These are phyloP conservation scores for Timema podura DNA, from an alignment of 2,888 invertebrate species.

Conservation along the genomic window DNA sequence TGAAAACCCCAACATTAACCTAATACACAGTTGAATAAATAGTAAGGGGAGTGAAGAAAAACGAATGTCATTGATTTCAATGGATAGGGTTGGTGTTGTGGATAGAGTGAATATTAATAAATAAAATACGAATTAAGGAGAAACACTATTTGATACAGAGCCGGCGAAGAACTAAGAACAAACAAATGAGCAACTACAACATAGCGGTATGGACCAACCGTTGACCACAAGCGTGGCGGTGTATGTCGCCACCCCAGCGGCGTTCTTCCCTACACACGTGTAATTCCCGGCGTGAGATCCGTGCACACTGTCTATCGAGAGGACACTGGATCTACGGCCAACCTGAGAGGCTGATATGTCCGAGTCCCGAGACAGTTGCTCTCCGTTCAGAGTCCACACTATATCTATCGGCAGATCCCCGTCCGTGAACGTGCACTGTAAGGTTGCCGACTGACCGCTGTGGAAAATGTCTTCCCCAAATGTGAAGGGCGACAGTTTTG, in stretches of 20 bases:
- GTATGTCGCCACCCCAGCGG: constrained; percentile 49
- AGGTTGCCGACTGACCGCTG: constrained; percentile 49
- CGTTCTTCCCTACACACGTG: constrained; percentile 54
- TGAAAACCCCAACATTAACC: too few relatives aligned
- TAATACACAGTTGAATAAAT: too few relatives aligned
- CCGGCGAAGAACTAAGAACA: too few relatives aligned
- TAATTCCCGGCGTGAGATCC: constrained; percentile 55
- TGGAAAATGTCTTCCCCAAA: constrained; percentile 59
- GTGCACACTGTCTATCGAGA: constrained; percentile 53
- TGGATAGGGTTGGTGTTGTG: too few relatives aligned
- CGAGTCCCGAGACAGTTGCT: constrained; percentile 43
- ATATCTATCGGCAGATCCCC: constrained; percentile 48
- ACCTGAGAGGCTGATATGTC: constrained; percentile 26
- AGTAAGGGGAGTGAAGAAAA: too few relatives aligned
- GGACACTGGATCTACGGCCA: constrained; percentile 59
- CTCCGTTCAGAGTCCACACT: constrained; percentile 60
- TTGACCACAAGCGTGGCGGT: constrained; percentile 51
- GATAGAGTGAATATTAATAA: too few relatives aligned
- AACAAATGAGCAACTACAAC: too few relatives aligned
- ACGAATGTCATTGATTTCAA: too few relatives aligned
- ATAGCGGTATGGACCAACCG: constrained; percentile 43
- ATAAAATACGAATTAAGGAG: too few relatives aligned
- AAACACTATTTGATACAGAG: too few relatives aligned
- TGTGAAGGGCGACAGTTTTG: constrained; percentile 50
- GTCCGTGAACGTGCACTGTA: constrained; percentile 39